Percentiles rank a stretch among this genome's conserved stretches.
Conservation (phyloP, 92 coral and sea anemone genomes). For the Hydrozoanthus gracilis region DNA sequence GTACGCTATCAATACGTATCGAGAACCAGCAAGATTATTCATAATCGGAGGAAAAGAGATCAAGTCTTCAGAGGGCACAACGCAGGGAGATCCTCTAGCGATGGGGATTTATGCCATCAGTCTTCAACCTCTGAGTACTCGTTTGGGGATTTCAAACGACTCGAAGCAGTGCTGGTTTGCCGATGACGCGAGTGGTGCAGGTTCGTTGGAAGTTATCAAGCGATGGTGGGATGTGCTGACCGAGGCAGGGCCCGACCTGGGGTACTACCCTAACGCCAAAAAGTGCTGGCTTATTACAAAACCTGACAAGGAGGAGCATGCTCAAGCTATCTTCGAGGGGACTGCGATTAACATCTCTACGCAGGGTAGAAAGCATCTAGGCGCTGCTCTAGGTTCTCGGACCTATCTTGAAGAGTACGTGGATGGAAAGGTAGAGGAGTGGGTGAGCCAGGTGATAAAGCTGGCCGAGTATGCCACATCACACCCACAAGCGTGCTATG, state of each 20-base stretch:
- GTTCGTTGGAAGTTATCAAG: constrained; percentile 22
- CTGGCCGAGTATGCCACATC: constrained; percentile 10
- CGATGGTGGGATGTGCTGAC: constrained; percentile 41
- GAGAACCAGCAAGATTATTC: constrained; percentile 42
- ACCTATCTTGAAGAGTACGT: not conserved
- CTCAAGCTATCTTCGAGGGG: not conserved
- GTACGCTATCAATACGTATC: constrained; percentile 46
- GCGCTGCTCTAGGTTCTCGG: not conserved
- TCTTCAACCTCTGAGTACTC: constrained; percentile 26
- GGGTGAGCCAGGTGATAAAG: constrained; percentile 23
- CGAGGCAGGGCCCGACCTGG: not conserved
- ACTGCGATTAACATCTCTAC: constrained; percentile 9
- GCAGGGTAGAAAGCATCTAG: constrained; percentile 8
- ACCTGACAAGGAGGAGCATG: not conserved
- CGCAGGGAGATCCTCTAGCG: constrained; percentile 29
- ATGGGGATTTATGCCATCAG: constrained; percentile 31
- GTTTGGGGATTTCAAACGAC: not conserved
- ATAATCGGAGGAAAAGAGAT: constrained; percentile 41
- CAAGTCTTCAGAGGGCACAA: constrained; percentile 37
- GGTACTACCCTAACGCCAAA: not conserved
- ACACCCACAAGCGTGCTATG: not conserved
- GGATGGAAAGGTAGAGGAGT: constrained; percentile 19
- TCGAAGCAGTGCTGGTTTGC: constrained; percentile 5
- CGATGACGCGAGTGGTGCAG: not conserved
- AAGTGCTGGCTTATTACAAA: too few relatives aligned